A percentile compares a stretch with the other conserved stretches of the same genome.
phyloP scores from a whole-genome alignment of 1,140 invertebrate species.

The Bicyclus anynana region DNA sequence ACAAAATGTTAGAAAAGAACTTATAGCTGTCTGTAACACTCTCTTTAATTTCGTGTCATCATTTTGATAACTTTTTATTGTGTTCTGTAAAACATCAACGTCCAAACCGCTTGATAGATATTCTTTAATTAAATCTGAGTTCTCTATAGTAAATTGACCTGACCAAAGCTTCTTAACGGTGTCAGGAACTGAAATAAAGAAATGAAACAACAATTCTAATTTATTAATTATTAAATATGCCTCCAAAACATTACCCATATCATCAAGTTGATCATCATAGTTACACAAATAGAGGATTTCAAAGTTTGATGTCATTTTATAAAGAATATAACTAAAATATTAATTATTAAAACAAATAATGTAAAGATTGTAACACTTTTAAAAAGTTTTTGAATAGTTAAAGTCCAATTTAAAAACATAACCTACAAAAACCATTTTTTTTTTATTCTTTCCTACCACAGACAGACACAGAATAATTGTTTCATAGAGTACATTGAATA shows the following conservation, averaged over 20 bases:
- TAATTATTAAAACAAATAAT: background rate
- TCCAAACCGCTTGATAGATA: constrained; percentile 36
- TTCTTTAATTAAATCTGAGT: constrained; percentile 42
- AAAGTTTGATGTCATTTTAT: background rate
- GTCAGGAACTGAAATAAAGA: constrained; percentile 7
- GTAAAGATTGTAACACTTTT: too few relatives aligned
- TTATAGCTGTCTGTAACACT: constrained; percentile 39
- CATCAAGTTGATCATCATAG: constrained; percentile 47
- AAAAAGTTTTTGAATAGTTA: too few relatives aligned
- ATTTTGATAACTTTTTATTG: constrained; percentile 39
- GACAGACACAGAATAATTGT: too few relatives aligned
- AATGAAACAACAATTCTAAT: constrained; percentile 27
- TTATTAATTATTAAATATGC: background rate
- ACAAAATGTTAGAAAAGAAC: constrained; percentile 82
- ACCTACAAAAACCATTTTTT: too few relatives aligned
- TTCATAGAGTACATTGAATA: too few relatives aligned
- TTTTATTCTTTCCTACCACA: too few relatives aligned
- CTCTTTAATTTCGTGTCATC: constrained; percentile 25
- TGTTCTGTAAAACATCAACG: constrained; percentile 27
- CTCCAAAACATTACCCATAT: constrained; percentile 21
- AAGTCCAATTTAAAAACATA: too few relatives aligned
- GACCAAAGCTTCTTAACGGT: constrained; percentile 49
- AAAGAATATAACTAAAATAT: background rate
- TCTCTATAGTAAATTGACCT: constrained; percentile 47
- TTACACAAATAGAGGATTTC: constrained; percentile 51